Base-by-base conservation (phyloP, 92 coral and sea anemone genomes). In the Diadumene lineata region DNA sequence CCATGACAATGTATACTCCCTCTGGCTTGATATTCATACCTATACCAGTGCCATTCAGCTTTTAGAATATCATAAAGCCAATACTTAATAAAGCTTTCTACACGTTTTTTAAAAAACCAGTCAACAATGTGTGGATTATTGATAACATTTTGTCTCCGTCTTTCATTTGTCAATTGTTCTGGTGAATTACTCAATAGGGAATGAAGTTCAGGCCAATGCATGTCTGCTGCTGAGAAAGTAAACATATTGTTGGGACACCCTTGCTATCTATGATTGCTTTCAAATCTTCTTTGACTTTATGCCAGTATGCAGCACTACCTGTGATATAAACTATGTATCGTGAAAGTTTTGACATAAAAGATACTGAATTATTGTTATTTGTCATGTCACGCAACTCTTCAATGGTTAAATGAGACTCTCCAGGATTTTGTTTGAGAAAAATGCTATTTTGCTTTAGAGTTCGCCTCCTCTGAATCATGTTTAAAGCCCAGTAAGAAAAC, bases 191-290 rank as follows among this genome's bases (percentile, higher is more conserved):
- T 65, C 73, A 86, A 76, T 50, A 81, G 86, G 18, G 82, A 68
- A 82, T 85, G 93, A 29, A 85, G 57, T 61, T 85, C 93, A 55
- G 93, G 89, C 93, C 87, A 88, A 73, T 88, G 86, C 89, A 88
- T 84, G 57, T 88, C 89, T n/a, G 93, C 93, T n/a, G 89, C 77
- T 22, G 85, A 83, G 64, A 79, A 87, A 27, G 88, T 87, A 87
- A 87, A 79, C 83, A 87, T 34, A 87, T 83, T 61, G 88, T 87
- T 69, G 92, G 85, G 44, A 79, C 74, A 31, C 88, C 88, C 70
- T 55, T 87, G 79, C 79, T 82, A n/a, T 68, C 58, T 48, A 83
- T 83, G 27, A 87, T 79, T 72, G 92, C 88, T 64, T 83, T 86
- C 58, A 90, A 77, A 22, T 90, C 91, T 55, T 89, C 94, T 77